Percentiles rank a stretch among this genome's conserved stretches.
Evolutionary conservation across 2,113 vertebrate species (phyloP).

Genomic region (Naja naja): DNA sequence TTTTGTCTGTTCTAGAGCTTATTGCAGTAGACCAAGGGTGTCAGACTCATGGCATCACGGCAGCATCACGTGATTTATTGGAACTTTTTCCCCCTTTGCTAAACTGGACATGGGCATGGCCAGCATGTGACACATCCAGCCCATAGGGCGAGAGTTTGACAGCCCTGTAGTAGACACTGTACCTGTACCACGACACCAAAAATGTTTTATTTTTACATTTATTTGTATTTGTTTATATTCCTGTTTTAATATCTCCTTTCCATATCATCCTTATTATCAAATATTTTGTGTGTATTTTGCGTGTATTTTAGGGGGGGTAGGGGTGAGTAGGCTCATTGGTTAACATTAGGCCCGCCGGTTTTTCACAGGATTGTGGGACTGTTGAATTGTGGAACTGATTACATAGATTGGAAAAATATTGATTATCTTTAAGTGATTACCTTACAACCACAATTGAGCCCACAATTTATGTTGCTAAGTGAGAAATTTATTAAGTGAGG

Average conservation of each 20-base stretch:
- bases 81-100: no score
- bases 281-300: neutral
- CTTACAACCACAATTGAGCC: no score
- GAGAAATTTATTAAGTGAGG: no score
- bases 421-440: neutral
- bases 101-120: no score
- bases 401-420: neutral
- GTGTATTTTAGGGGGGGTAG: no score
- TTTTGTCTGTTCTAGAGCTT: neutral
- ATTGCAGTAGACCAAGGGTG: neutral
- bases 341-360: neutral
- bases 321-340: neutral
- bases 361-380: neutral
- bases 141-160: no score
- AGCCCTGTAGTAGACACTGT: no score
- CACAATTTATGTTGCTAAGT: no score
- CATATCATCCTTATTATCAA: neutral
- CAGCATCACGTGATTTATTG: no score
- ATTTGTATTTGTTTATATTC: neutral
- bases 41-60: no score
- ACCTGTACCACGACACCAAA: neutral
- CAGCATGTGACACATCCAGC: no score
- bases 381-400: neutral
- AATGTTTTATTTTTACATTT: neutral
- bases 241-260: neutral